phyloP scores from a whole-genome alignment of 1,140 invertebrate genomes.

The Heterodera schachtii region DNA sequence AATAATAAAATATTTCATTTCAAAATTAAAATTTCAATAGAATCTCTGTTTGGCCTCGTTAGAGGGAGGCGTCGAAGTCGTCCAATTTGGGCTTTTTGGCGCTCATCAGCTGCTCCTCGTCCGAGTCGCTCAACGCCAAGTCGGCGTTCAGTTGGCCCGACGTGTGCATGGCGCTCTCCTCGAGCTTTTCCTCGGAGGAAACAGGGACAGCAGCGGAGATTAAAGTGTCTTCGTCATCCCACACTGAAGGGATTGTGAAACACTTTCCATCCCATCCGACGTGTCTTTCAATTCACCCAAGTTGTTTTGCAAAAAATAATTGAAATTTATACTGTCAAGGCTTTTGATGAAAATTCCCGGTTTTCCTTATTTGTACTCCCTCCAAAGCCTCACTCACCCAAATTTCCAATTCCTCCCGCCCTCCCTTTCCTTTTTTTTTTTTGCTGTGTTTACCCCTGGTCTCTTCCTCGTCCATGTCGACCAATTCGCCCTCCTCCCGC shows the following conservation, averaged over 20 bases:
- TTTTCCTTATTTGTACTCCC: too few relatives aligned
- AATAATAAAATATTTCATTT: too few relatives aligned
- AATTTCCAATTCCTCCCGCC: too few relatives aligned
- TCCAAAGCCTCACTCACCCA: too few relatives aligned
- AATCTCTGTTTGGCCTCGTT: neutral
- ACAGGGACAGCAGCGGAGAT: conserved; percentile 1
- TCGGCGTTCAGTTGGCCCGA: conserved; percentile 45
- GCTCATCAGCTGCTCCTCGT: conserved; percentile 29
- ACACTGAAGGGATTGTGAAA: neutral
- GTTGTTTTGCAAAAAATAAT: too few relatives aligned
- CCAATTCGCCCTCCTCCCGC: too few relatives aligned
- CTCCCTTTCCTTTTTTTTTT: neutral
- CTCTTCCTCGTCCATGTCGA: conserved; percentile 30
- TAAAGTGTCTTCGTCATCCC: conserved; percentile 22
- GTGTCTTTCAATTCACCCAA: too few relatives aligned
- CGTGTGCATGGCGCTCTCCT: conserved; percentile 41
- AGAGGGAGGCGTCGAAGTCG: conserved; percentile 28
- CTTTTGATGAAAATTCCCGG: too few relatives aligned
- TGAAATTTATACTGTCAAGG: too few relatives aligned
- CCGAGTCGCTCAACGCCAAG: conserved; percentile 45
- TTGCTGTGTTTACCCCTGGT: neutral
- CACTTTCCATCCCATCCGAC: neutral
- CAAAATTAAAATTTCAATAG: too few relatives aligned
- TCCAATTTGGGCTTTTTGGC: conserved; percentile 37
- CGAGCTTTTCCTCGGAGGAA: conserved; percentile 20